These are phyloP conservation scores for Penaeus indicus DNA, from an alignment of 1,140 invertebrate species.

Conservation along the genomic window DNA sequence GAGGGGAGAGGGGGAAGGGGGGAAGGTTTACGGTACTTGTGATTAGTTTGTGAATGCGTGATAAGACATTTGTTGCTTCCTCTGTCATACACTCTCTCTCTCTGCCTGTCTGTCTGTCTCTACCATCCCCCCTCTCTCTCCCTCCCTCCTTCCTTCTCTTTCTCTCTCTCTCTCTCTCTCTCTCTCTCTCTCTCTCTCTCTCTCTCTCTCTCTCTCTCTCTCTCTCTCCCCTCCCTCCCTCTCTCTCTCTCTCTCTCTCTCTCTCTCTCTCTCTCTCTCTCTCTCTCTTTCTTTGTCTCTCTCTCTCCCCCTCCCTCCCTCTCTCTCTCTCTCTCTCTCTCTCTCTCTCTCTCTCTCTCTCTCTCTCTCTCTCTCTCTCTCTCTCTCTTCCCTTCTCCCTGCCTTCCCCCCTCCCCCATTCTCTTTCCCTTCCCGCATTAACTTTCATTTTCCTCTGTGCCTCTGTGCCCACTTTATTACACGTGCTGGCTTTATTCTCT, in stretches of 20 bases:
- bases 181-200: neutral
- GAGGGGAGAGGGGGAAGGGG: too few relatives aligned
- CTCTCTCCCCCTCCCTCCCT: neutral
- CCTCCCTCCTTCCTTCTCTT: neutral
- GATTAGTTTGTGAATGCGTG: too few relatives aligned
- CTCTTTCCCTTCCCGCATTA: too few relatives aligned
- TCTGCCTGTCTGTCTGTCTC: constrained; percentile 17
- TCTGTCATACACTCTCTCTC: neutral
- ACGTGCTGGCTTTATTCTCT: too few relatives aligned
- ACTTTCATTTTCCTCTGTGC: too few relatives aligned
- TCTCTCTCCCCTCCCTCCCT: neutral
- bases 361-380: neutral
- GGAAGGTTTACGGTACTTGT: too few relatives aligned
- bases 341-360: constrained; percentile 11
- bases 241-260: too few relatives aligned
- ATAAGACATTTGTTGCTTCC: neutral
- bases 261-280: neutral
- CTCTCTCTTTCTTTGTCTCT: constrained; percentile 7
- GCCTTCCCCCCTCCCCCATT: constrained; percentile 11
- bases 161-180: constrained; percentile 21
- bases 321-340: neutral
- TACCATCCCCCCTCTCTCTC: neutral
- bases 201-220: neutral
- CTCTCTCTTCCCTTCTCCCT: constrained; percentile 1
- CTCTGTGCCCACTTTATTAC: too few relatives aligned